Conservation (phyloP, 2,888 invertebrate species). For the Eristalis tenax region DNA sequence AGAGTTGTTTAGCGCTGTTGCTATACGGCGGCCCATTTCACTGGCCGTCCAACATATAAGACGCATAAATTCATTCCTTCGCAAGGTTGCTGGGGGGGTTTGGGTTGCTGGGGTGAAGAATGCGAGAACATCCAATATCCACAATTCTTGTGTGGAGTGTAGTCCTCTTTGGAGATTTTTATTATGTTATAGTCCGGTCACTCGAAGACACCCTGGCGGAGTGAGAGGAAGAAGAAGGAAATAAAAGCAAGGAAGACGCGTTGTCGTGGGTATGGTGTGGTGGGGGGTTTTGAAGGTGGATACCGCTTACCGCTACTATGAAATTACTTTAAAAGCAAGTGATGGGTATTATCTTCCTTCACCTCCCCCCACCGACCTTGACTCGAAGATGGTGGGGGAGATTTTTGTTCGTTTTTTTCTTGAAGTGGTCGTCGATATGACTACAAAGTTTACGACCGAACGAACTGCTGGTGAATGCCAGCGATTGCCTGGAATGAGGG, state of each 20-base stretch:
- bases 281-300: not conserved
- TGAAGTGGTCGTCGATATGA: conserved; percentile 56
- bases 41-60: conserved; percentile 3
- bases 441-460: conserved; percentile 47
- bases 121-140: not conserved
- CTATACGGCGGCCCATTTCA: conserved; percentile 26
- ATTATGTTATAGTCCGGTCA: conserved; percentile 46
- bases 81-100: not conserved
- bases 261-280: not conserved
- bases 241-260: conserved; percentile 18
- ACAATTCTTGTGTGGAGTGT: not conserved
- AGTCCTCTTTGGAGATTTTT: conserved; percentile 60
- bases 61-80: conserved; percentile 53
- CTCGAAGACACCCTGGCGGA: conserved; percentile 6
- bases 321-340: conserved; percentile 66
- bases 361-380: not conserved
- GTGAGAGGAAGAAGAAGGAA: conserved; percentile 15
- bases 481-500: not conserved
- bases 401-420: not conserved
- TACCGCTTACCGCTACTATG: conserved; percentile 36
- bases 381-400: not conserved
- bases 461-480: not conserved
- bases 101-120: not conserved
- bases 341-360: conserved; percentile 30
- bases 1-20: conserved; percentile 63